Conservation (phyloP, 2,797 vertebrate genomes). For the Gymnoscopelus microlampas region DNA sequence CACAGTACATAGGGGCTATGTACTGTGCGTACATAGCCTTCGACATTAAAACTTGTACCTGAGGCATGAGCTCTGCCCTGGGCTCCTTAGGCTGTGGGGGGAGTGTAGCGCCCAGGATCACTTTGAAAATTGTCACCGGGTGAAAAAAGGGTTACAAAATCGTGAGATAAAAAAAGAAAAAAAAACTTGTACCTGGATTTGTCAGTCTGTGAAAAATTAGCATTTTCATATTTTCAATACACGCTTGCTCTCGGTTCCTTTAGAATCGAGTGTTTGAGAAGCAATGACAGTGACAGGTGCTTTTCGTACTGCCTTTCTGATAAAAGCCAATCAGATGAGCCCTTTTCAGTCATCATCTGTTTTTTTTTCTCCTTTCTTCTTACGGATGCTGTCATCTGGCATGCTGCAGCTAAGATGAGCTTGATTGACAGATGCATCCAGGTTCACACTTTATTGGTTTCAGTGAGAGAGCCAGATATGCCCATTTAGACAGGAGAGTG, state of each 20-base stretch:
- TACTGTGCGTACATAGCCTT: no score
- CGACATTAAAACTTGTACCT: not conserved
- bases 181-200: not conserved
- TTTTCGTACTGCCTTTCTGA: constrained; percentile 82
- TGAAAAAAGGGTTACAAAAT: no score
- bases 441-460: constrained; percentile 96
- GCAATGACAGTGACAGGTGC: constrained; percentile 82
- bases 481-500: constrained; percentile 95
- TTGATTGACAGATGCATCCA: constrained; percentile 93
- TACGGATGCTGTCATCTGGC: constrained; percentile 87
- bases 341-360: constrained; percentile 63
- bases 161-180: no score
- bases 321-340: constrained; percentile 83
- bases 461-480: constrained; percentile 91
- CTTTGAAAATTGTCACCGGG: no score
- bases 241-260: not conserved
- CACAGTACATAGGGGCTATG: no score
- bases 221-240: not conserved
- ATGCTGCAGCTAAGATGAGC: constrained; percentile 86
- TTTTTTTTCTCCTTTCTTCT: constrained; percentile 52
- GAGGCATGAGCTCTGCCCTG: no score
- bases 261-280: constrained; percentile 61
- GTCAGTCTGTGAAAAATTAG: not conserved
- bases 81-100: no score
- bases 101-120: no score